These are phyloP conservation scores for Dorcus parallelipipedus DNA, from an alignment of 2,888 invertebrate species.

Conservation along the genomic window DNA sequence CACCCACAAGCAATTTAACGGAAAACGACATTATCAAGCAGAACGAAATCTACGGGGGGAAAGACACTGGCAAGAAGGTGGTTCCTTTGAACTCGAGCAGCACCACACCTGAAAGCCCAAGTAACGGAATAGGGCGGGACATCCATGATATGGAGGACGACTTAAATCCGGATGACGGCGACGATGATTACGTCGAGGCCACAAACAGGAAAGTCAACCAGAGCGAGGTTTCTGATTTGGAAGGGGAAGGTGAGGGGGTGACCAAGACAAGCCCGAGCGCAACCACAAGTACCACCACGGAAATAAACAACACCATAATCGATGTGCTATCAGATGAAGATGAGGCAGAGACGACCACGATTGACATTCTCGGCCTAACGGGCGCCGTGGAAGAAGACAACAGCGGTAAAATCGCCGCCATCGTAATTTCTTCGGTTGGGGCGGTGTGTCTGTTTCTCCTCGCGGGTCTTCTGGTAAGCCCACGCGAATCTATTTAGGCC, in stretches of 20 bases:
- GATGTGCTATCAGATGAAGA: background rate
- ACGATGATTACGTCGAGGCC: constrained; percentile 5
- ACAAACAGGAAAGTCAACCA: background rate
- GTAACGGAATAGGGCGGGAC: constrained; percentile 5
- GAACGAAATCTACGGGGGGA: constrained; percentile 8
- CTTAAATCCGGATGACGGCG: constrained; percentile 3
- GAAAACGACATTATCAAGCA: constrained; percentile 11
- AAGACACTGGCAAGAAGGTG: background rate
- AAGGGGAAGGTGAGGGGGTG: background rate
- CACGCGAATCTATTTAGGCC: background rate
- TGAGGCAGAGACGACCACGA: constrained; percentile 42
- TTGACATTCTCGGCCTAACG: constrained; percentile 21
- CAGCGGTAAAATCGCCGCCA: constrained; percentile 73
- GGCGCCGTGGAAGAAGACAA: constrained; percentile 41
- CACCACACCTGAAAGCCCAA: background rate
- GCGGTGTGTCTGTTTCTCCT: constrained; percentile 73
- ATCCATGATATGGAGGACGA: constrained; percentile 5
- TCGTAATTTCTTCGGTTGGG: constrained; percentile 77
- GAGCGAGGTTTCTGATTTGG: background rate
- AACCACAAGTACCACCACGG: background rate
- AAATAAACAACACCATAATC: background rate
- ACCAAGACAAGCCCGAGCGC: background rate
- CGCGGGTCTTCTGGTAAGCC: constrained; percentile 72
- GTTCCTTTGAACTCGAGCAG: background rate
- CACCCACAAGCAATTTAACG: background rate